A percentile compares a stretch with the other conserved stretches of the same genome.
Evolutionary conservation across 2,113 vertebrate species (phyloP).

Genomic region (Antennarius striatus): DNA sequence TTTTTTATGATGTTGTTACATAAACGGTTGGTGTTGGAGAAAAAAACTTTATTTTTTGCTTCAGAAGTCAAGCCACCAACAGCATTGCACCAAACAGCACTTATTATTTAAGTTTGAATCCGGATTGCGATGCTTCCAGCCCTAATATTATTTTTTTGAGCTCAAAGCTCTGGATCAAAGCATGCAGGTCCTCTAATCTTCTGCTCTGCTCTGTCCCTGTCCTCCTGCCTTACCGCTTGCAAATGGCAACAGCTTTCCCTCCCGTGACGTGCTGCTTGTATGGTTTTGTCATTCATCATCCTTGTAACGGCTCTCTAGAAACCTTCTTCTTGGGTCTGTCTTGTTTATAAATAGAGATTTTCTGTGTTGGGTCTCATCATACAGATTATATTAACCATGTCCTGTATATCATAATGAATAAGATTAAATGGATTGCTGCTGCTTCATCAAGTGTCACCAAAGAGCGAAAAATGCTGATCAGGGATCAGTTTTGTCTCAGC

Average conservation of each 20-base stretch:
- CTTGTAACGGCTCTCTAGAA: slow-evolving; percentile 70
- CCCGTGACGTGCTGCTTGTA: slow-evolving; percentile 70
- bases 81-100: slow-evolving; percentile 16
- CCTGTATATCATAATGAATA: slow-evolving; percentile 74
- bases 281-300: slow-evolving; percentile 70
- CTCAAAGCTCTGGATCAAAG: slow-evolving; percentile 65
- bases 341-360: slow-evolving; percentile 84
- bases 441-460: slow-evolving; percentile 45
- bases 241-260: slow-evolving; percentile 59
- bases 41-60: slow-evolving; percentile 9
- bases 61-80: slow-evolving; percentile 22
- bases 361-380: slow-evolving; percentile 72
- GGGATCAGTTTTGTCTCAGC: slow-evolving; percentile 38
- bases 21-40: slow-evolving; percentile 39
- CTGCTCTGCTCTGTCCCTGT: slow-evolving; percentile 47
- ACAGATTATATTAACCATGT: slow-evolving; percentile 73
- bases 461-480: slow-evolving; percentile 38
- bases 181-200: slow-evolving; percentile 69
- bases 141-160: slow-evolving; percentile 49
- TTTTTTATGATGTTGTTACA: slow-evolving; percentile 21
- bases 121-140: slow-evolving; percentile 39
- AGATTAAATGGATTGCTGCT: slow-evolving; percentile 53
- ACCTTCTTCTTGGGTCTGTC: slow-evolving; percentile 76
- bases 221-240: slow-evolving; percentile 65
- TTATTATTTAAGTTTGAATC: slow-evolving; percentile 13